Evolutionary conservation across 2,888 invertebrate genomes (phyloP).

Genomic region (Sclerodermus sp.): DNA sequence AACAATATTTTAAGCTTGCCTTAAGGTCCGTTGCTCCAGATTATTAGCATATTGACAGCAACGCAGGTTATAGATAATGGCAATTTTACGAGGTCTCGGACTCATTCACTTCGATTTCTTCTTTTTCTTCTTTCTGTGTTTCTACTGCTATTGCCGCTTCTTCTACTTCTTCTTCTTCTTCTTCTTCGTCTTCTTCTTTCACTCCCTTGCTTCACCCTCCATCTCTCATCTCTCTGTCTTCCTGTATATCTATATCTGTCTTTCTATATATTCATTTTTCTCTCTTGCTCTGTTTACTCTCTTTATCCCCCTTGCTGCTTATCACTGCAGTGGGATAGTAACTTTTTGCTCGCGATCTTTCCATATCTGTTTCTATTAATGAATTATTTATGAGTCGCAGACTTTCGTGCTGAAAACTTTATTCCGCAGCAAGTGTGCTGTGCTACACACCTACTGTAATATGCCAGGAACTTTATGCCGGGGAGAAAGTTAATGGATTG

Average conservation of each 20-base stretch:
- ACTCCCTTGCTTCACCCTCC: neutral
- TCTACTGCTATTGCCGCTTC: slow-evolving; percentile 1
- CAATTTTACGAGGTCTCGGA: slow-evolving; percentile 8
- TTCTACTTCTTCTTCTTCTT: too few relatives aligned
- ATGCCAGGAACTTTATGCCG: slow-evolving; percentile 8
- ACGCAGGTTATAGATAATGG: slow-evolving; percentile 10
- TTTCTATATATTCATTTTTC: too few relatives aligned
- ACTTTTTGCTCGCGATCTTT: slow-evolving; percentile 10
- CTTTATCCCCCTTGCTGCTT: neutral
- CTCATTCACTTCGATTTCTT: neutral
- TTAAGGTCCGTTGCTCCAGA: neutral
- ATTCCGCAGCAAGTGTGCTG: slow-evolving; percentile 14
- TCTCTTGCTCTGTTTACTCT: too few relatives aligned
- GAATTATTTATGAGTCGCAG: slow-evolving; percentile 17
- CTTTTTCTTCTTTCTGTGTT: slow-evolving; percentile 1
- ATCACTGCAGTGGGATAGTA: slow-evolving; percentile 11
- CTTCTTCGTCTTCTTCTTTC: too few relatives aligned
- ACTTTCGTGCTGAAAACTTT: slow-evolving; percentile 16
- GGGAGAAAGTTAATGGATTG: slow-evolving; percentile 1
- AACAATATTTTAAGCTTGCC: slow-evolving; percentile 8
- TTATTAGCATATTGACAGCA: slow-evolving; percentile 9
- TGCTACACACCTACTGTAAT: slow-evolving; percentile 16
- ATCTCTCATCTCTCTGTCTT: too few relatives aligned
- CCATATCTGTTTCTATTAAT: slow-evolving; percentile 15
- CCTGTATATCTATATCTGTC: too few relatives aligned